Evolutionary conservation across 2,113 vertebrate genomes (phyloP), one percentile per base, ranked within the genome.

Genomic region (Solea solea): DNA sequence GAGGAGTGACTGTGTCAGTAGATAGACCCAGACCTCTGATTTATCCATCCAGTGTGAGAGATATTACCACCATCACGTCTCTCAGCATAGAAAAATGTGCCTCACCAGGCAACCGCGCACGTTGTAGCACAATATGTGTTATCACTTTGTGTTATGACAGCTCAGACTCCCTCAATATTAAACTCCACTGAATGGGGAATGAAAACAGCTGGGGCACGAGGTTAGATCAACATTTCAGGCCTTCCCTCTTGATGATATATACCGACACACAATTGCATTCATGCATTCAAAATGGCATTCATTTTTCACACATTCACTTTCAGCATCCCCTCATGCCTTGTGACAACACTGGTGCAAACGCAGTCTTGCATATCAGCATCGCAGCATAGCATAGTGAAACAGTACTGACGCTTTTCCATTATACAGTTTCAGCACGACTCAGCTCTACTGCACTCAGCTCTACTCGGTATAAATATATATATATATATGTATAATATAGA

Each of bases 121-220:
- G 59, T 65, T 67, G 49, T 72, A 60, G 13, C 53, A 41, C 40
- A 64, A 41, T 76, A 46, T 65, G 41, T 14, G 40, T 67, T 64
- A 60, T 80, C 69, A 34, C 62, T 65, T 45, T 80, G 12, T 86
- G 80, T 81, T 83, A 55, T 76, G 89, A 86, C 88, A 89, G 78
- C 69, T 82, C 41, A 9, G 50, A 82, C 73, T 72, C 72, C 63
- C 67, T 90, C 69, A 55, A 48, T 90, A 87, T 90, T 86, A 86
- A 90, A 85, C 54, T 81, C 64, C 48, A 16, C 74, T 84, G 78
- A 87, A 82, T 80, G 49, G 13, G 41, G 69, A 85, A 89, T 78
- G 59, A 65, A 84, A 87, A 88, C 74, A 80, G 81, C 65, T 78
- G 86, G 81, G 81, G 55, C 54, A 25, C 13, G 34, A 78, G 86